These are phyloP conservation scores for Lordiphosa collinella DNA, from an alignment of 1,140 invertebrate species.

Conservation along the genomic window DNA sequence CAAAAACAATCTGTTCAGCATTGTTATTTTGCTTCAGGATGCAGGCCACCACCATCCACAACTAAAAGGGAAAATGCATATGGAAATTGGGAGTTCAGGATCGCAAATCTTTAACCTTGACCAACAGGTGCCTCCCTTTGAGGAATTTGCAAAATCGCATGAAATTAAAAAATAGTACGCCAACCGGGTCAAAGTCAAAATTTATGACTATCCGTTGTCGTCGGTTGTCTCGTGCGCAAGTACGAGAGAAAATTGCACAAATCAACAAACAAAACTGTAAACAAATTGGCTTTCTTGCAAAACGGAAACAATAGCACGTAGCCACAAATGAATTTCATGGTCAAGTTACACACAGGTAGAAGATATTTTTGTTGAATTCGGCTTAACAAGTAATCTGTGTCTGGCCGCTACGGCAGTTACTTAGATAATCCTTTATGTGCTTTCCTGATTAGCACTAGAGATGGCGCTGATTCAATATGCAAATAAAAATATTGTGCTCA, in stretches of 20 bases:
- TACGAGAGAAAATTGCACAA: conserved; percentile 56
- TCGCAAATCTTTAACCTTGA: neutral
- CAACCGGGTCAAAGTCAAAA: conserved; percentile 69
- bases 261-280: conserved; percentile 23
- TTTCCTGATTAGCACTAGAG: conserved; percentile 48
- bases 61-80: too few species aligned
- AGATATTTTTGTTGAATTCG: conserved; percentile 11
- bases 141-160: conserved; percentile 7
- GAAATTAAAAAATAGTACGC: conserved; percentile 41
- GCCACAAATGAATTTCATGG: conserved; percentile 63
- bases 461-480: conserved; percentile 52
- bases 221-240: conserved; percentile 8
- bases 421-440: conserved; percentile 27
- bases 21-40: too few species aligned
- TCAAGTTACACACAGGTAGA: conserved; percentile 37
- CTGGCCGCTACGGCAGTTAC: conserved; percentile 1
- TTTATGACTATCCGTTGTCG: conserved; percentile 29
- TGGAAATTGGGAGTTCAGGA: neutral
- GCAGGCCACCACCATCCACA: too few species aligned
- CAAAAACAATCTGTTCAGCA: too few species aligned
- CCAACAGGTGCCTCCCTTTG: neutral
- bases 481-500: conserved; percentile 41
- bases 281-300: conserved; percentile 67
- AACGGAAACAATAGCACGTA: conserved; percentile 71
- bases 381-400: neutral